phyloP scores from a whole-genome alignment of 2,888 invertebrate species.

The Anagyrus pseudococci region DNA sequence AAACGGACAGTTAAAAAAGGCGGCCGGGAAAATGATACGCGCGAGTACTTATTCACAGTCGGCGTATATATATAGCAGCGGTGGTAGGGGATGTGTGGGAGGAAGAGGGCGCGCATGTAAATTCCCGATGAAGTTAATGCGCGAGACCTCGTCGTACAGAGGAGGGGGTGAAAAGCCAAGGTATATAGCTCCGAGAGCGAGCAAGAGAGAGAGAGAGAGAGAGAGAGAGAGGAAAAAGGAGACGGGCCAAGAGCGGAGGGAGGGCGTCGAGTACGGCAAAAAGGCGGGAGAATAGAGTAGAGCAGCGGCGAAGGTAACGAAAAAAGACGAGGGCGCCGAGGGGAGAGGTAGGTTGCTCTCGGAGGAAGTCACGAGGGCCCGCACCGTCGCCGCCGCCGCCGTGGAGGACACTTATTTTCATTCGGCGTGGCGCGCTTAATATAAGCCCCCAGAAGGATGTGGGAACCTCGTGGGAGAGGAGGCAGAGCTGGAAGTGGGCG shows the following conservation, averaged over 20 bases:
- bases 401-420: constrained; percentile 61
- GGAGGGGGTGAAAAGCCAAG: constrained; percentile 34
- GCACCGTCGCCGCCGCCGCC: too few species aligned
- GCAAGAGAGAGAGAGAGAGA: constrained; percentile 30
- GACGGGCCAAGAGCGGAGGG: constrained; percentile 23
- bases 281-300: too few species aligned
- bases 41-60: constrained; percentile 32
- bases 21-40: constrained; percentile 26
- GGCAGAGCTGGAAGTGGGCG: constrained; percentile 52
- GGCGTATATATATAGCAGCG: too few species aligned
- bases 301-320: too few species aligned
- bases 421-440: constrained; percentile 48
- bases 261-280: constrained; percentile 6
- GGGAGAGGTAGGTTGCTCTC: too few species aligned
- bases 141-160: too few species aligned
- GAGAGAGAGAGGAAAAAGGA: constrained; percentile 33
- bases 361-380: too few species aligned
- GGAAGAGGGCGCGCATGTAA: constrained; percentile 38
- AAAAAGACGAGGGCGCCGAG: too few species aligned
- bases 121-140: constrained; percentile 47
- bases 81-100: too few species aligned
- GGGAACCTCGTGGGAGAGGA: constrained; percentile 57
- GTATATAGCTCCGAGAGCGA: too few species aligned
- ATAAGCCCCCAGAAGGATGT: constrained; percentile 51
- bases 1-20: neutral